Evolutionary conservation across 92 coral and sea anemone genomes (phyloP).

Genomic region (Scolanthus callimorphus): DNA sequence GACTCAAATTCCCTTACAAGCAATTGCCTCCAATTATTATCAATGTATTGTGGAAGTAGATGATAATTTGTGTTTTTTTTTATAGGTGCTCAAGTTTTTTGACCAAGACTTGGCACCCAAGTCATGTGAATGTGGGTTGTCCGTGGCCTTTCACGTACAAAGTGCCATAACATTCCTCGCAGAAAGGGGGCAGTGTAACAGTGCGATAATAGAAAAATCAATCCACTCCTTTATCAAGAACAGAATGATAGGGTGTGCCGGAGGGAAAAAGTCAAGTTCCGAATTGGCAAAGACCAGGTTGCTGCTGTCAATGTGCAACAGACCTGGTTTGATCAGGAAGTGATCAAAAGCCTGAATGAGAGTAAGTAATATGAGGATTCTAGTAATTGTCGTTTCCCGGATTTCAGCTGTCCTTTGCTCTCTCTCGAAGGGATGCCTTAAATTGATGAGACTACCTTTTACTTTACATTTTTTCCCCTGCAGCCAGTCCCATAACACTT

Average conservation of each 20-base stretch:
- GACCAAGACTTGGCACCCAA: background rate
- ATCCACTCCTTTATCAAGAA: background rate
- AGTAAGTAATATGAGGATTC: no score
- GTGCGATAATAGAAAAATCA: background rate
- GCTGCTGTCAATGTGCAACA: background rate
- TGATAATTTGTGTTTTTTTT: background rate
- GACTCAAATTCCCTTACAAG: no score
- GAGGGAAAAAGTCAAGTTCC: no score
- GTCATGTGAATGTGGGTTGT: background rate
- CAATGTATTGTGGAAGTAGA: no score
- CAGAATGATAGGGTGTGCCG: background rate
- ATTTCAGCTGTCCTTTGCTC: no score
- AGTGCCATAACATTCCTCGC: background rate
- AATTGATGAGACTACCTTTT: no score
- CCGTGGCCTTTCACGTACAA: background rate
- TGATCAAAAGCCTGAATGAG: background rate
- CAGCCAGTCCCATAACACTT: no score
- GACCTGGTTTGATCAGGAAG: background rate
- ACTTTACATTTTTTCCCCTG: no score
- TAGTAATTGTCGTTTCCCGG: no score
- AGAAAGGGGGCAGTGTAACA: background rate
- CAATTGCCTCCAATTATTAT: no score
- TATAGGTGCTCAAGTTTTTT: background rate
- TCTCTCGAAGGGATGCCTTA: no score
- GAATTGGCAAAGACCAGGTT: background rate